Evolutionary conservation across 2,888 invertebrate species (phyloP), one percentile per base, ranked within the genome.

Genomic region (Mechanitis mazaeus): DNA sequence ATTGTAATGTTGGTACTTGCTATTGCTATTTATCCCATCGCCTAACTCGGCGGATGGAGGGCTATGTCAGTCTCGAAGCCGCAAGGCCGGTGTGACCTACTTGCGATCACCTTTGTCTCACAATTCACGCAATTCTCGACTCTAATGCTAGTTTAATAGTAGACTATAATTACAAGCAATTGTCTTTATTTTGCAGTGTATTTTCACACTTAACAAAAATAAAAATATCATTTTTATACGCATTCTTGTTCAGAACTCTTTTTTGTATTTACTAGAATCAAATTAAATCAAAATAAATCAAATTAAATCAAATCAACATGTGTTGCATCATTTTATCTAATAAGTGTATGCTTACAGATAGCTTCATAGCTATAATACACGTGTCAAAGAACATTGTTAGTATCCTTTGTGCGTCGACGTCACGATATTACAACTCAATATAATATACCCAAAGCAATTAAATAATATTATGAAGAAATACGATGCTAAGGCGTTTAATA

Each of bases 101-200:
- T 86, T 87, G 75, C 80, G 78, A 74, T 83, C 82, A 87, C 88
- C 87, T 88, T 85, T 85, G 84, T 85, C 79, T 77, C 74, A 72
- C 69, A 70, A 45, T 77, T 74, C 77, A 73, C 67, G 75, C 82
- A 59, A 83, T 79, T 76, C 67, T 72, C 68, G 71, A 73, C 82
- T 73, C 72, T 81, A 81, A 71, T 65, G 33, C 61, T 1, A 20
- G 20, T 20, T 20, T 20, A 20, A 20, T 20, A 20, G 20, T 20
- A 20, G 20, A 65, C 64, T 70, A 67, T 77, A 73, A 71, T 72
- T 73, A 67, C 67, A 58, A 64, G 66, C 67, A 71, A 68, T 70
- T 68, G 68, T 67, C 68, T 60, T 54, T 60, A 65, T 65, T 65
- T 9, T 42, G 42, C 42, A 7, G 42, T 42, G 42, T 9, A 59